Evolutionary conservation across 2,113 vertebrate genomes (phyloP).

Genomic region (Carettochelys insculpta): DNA sequence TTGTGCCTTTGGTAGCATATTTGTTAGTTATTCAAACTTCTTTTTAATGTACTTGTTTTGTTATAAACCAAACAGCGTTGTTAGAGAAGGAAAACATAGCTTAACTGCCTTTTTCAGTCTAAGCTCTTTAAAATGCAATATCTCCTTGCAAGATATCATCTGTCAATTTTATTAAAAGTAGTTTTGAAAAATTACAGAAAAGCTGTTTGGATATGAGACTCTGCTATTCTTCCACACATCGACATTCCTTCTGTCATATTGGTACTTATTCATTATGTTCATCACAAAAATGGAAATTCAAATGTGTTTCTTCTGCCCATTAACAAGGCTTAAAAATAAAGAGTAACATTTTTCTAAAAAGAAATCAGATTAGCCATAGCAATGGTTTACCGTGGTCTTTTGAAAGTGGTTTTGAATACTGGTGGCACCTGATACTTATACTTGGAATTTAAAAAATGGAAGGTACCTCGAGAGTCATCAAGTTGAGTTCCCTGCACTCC

Average conservation of each 20-base stretch:
- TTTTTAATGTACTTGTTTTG: not conserved
- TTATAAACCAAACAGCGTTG: not conserved
- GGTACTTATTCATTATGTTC: not conserved
- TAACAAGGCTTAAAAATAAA: not conserved
- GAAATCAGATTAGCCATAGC: not conserved
- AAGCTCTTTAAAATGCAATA: not conserved
- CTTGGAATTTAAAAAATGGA: too few species aligned
- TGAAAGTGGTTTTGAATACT: conserved; percentile 5
- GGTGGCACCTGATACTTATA: not conserved
- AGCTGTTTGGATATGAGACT: not conserved
- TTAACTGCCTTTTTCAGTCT: not conserved
- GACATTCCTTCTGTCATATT: rapidly evolving
- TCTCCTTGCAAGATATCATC: not conserved
- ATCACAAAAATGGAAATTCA: not conserved
- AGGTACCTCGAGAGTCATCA: too few species aligned
- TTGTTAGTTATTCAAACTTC: not conserved
- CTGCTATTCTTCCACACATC: not conserved
- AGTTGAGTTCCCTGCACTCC: too few species aligned
- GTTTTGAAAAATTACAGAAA: not conserved
- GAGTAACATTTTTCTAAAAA: conserved; percentile 7
- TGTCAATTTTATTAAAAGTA: not conserved
- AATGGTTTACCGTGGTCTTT: not conserved
- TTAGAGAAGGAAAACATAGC: not conserved
- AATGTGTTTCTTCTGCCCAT: not conserved
- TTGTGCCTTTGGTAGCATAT: not conserved